Evolutionary conservation across 1,140 invertebrate species (phyloP), one percentile per base, ranked within the genome.

Genomic region (Brachionus rubens): DNA sequence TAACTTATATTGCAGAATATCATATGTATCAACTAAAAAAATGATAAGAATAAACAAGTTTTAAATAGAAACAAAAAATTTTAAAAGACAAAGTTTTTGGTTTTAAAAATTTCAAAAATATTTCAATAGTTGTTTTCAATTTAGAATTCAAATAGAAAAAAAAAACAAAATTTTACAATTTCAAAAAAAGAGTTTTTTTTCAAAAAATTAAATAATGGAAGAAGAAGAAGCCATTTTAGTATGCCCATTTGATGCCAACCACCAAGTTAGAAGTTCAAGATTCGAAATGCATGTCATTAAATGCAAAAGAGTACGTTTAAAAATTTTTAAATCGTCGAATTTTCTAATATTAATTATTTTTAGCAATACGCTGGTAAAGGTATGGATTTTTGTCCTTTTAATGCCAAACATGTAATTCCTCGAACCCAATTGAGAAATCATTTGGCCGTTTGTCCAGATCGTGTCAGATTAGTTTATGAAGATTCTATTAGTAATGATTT

Each of bases 361-460:
- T 5, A 72, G 68, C 28, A 50, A 16, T 50, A 12, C 30, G 36
- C n/a, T 21, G 50, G 50, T 40, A 48, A 50, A 33, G 68, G 30
- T 30, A 41, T 72, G 9, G 68, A 72, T 26, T 24, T 72, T 19
- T 72, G 68, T 30, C 68, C 68, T 2, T 72, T 72, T 28, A 72
- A 72, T 50, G 68, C 68, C 16, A 72, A 72, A 41, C 68, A 72
- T 40, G 26, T 50, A 16, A 54, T 50, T 19, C 19, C 50, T 0
- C 28, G 68, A 12, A 19, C 26, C 26, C 46, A 72, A 72, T 50
- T 72, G 6, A 48, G 68, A 48, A 36, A 48, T 40, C 68, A 72
- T 50, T 40, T 72, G 41, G 47, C 47, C 12, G 28, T 19, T 2
- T 72, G 68, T 72, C 68, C 68, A 16, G 68, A 72, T 19, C 24